Evolutionary conservation across 2,888 invertebrate species (phyloP).

Genomic region (Pasiphila rectangulata): DNA sequence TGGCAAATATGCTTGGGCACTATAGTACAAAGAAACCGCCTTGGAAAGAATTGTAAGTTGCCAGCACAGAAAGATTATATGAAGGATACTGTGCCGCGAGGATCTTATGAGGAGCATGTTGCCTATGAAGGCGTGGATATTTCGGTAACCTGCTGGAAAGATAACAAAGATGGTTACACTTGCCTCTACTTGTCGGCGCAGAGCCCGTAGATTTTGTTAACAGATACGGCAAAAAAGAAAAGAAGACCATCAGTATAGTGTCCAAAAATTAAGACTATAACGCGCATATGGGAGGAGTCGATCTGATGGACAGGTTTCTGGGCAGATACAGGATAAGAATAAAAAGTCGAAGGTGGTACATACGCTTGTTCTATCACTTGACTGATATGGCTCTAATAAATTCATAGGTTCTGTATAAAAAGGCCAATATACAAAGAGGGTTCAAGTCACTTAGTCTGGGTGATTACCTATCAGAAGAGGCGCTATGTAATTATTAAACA

Average conservation of each 20-base stretch:
- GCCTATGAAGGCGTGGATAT: conserved; percentile 21
- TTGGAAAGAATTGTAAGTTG: conserved; percentile 4
- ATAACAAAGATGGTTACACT: conserved; percentile 24
- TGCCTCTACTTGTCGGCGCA: conserved; percentile 23
- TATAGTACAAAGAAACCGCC: conserved; percentile 2
- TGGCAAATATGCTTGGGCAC: conserved; percentile 3
- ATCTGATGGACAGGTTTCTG: conserved; percentile 21
- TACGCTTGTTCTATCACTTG: conserved; percentile 9
- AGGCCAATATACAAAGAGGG: not conserved
- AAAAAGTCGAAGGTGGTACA: conserved; percentile 11
- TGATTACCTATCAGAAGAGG: conserved; percentile 10
- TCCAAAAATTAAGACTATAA: conserved; percentile 15
- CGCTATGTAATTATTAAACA: conserved; percentile 2
- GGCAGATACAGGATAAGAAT: conserved; percentile 5
- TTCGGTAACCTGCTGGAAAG: conserved; percentile 18
- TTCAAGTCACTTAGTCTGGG: conserved; percentile 3
- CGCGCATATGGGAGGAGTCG: conserved; percentile 5
- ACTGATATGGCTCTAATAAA: conserved; percentile 8
- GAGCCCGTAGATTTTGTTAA: conserved; percentile 14
- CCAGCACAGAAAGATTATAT: not conserved
- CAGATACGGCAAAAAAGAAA: conserved; percentile 21
- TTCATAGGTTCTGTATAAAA: conserved; percentile 12
- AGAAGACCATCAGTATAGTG: conserved; percentile 6
- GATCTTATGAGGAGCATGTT: conserved; percentile 14
- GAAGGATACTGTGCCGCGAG: conserved; percentile 2